Evolutionary conservation across 2,113 vertebrate genomes (phyloP), one percentile per base, ranked within the genome.

Genomic region (Chlorodrepanis virens): DNA sequence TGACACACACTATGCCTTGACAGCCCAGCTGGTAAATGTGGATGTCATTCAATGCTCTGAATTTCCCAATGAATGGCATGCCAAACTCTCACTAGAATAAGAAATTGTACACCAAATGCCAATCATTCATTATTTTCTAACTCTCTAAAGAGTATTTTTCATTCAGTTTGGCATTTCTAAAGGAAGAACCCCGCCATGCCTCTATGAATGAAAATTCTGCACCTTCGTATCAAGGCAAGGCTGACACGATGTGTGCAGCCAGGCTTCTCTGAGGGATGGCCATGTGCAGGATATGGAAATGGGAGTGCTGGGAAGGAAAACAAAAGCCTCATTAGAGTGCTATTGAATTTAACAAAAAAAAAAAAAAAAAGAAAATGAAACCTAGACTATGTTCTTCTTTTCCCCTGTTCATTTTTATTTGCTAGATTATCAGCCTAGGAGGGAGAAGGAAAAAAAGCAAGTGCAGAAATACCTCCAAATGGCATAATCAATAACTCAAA

Each of bases 61-160:
- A 81, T 95, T 97, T 97, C 87, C 91, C 85, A 93, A 78, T 91
- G 95, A 98, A 86, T 96, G 94, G 95, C 97, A 96, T 67, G 79
- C 68, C 94, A 96, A 97, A 95, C 93, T 97, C 97, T 97, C 97
- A 97, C 96, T 97, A 96, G 97, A 97, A 96, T 95, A 96, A 95
- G 85, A 94, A 96, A 93, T 76, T 77, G 82, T 92, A 70, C 74
- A 89, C 72, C 69, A 76, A 85, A 67, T 97, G 97, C 83, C 98
- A 98, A 96, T 98, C 97, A 98, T 95, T 74, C 72, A 78, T 93
- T 88, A 91, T 89, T 95, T 97, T 90, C 74, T 94, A 94, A 94
- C 85, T 90, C 97, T 97, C 96, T 59, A 76, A 89, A 94, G 81
- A 88, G 31, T 68, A 86, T 39, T 96, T 91, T 90, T 97, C 88